Base-by-base conservation (phyloP, 1,140 invertebrate species). In the Cotesia vestalis region DNA sequence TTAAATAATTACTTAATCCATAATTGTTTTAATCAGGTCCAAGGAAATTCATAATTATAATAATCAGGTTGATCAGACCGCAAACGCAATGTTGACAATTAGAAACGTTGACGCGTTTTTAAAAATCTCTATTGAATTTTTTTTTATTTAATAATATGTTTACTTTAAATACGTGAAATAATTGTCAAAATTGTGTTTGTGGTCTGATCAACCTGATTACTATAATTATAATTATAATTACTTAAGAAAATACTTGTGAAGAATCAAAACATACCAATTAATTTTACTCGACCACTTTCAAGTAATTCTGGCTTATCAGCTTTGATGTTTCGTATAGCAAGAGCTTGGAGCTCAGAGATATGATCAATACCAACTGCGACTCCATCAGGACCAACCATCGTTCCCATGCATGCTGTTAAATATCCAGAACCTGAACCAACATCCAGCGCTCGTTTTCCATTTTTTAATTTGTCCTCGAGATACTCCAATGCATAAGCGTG, bases 391-490 rank as follows among this genome's bases (percentile, higher is more conserved):
- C 94, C 94, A 66, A 96, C 89, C 94, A 98, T 94, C 0, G 92
- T 83, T 38, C 93, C 94, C 93, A 99, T 97, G 80, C 96, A 98
- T n/a, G 95, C 93, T 40, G 96, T 98, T 11, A 99, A 89, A 84
- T 98, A 98, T 4, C 97, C 97, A 81, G 94, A 97, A 17, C 97
- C 97, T 75, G 95, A 98, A 8, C 97, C 97, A 71, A 99, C 95
- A 89, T 99, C 98, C 60, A 99, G 87, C 14, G 94, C 96, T 82
- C 88, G 91, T 46, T 90, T 91, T 59, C 96, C 95, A 78, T 91
- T 90, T 55, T 89, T 86, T 55, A 99, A 84, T 78, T 98, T 94
- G 76, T 95, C 92, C 79, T 93, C 91, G 71, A 99, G 87, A 61
- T 93, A 88, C 88, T 99, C 96, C 77, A 99, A 88, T 60, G 96